Evolutionary conservation across 2,888 invertebrate species (phyloP).

Genomic region (Hirtodrosophila confusa): DNA sequence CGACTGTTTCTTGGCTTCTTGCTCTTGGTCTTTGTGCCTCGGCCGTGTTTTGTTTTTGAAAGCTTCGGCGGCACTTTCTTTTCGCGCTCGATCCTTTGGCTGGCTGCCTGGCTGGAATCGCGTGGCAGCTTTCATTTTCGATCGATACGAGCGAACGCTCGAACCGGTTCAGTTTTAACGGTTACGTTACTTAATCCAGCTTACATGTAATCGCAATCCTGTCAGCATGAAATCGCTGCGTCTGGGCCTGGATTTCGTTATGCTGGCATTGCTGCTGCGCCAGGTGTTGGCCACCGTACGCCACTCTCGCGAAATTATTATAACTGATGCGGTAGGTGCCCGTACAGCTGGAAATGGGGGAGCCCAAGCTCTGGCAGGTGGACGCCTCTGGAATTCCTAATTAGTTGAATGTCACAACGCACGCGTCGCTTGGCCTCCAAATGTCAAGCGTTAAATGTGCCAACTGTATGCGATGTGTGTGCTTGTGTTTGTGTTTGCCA

Average conservation of each 20-base stretch:
- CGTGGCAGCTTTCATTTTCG: slow-evolving; percentile 67
- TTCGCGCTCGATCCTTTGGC: slow-evolving; percentile 61
- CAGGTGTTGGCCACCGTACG: slow-evolving; percentile 61
- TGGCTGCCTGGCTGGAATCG: slow-evolving; percentile 7
- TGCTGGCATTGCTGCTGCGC: slow-evolving; percentile 55
- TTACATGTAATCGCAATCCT: slow-evolving; percentile 64
- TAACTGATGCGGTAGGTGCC: slow-evolving; percentile 82
- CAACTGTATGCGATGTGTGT: slow-evolving; percentile 38
- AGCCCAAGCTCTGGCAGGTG: slow-evolving; percentile 28
- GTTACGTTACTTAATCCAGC: slow-evolving; percentile 65
- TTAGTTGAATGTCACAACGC: slow-evolving; percentile 74
- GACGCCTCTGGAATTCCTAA: slow-evolving; percentile 64
- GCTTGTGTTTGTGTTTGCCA: slow-evolving; percentile 35
- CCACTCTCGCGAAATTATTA: slow-evolving; percentile 81
- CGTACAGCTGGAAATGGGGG: slow-evolving; percentile 19
- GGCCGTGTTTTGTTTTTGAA: slow-evolving; percentile 43
- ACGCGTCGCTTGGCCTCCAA: slow-evolving; percentile 76
- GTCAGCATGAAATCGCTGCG: slow-evolving; percentile 63
- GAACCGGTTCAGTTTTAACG: slow-evolving; percentile 68
- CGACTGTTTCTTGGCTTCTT: slow-evolving; percentile 35
- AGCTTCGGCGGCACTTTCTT: slow-evolving; percentile 50
- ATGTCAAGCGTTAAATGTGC: slow-evolving; percentile 73
- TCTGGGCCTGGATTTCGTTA: slow-evolving; percentile 54
- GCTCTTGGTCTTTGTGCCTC: slow-evolving; percentile 41
- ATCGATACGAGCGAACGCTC: slow-evolving; percentile 52